Percentiles rank a stretch among this genome's conserved stretches.
Conservation (phyloP, 2,888 invertebrate species). For the Invenusta paracnida region DNA sequence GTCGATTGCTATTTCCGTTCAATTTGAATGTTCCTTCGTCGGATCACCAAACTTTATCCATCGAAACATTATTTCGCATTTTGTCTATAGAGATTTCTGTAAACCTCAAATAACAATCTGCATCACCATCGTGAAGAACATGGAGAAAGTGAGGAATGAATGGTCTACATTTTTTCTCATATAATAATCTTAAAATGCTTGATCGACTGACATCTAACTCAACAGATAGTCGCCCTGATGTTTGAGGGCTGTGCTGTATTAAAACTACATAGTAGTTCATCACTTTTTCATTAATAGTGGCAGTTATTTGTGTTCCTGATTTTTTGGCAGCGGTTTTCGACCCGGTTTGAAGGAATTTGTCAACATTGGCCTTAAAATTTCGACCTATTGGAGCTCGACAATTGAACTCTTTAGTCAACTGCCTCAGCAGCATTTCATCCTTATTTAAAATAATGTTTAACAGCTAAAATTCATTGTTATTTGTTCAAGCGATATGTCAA, state of each 20-base stretch:
- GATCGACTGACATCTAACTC: no score
- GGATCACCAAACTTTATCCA: background rate
- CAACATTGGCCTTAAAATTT: background rate
- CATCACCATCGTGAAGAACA: background rate
- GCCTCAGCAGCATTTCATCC: background rate
- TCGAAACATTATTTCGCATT: background rate
- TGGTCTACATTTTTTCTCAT: no score
- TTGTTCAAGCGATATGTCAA: background rate
- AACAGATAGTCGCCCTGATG: no score
- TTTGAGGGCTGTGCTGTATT: no score
- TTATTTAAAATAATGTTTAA: background rate
- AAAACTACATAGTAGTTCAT: no score
- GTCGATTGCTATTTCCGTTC: no score
- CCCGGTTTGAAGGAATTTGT: background rate
- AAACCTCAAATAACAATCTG: background rate
- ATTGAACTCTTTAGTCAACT: background rate
- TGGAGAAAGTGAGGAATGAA: background rate
- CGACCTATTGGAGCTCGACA: background rate
- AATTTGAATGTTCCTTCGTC: background rate
- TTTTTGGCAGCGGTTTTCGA: background rate
- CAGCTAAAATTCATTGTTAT: background rate
- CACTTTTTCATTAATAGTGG: no score
- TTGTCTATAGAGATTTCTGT: background rate
- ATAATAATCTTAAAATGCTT: no score
- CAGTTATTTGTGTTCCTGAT: no score